A percentile compares a stretch with the other conserved stretches of the same genome.
phyloP scores from a whole-genome alignment of 2,888 invertebrate species.

The Caenorhabditis sulstoni region DNA sequence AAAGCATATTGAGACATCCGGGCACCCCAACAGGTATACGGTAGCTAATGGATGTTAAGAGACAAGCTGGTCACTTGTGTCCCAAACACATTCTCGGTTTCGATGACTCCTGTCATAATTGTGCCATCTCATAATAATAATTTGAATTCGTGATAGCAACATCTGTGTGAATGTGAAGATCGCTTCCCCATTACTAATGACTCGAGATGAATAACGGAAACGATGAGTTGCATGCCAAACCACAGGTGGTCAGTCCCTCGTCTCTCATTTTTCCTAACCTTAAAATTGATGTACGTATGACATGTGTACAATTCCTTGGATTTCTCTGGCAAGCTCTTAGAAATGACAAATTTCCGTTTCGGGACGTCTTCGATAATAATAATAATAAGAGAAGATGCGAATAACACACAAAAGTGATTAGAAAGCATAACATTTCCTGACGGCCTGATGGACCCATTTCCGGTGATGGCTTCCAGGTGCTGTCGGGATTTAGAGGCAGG shows the following conservation, averaged over 20 bases:
- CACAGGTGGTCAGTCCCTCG: slow-evolving; percentile 39
- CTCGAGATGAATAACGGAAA: slow-evolving; percentile 32
- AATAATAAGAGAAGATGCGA: slow-evolving; percentile 44
- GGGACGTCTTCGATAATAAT: slow-evolving; percentile 47
- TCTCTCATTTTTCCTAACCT: background rate
- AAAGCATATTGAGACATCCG: slow-evolving; percentile 53
- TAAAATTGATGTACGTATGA: slow-evolving; percentile 37
- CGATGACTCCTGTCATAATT: slow-evolving; percentile 39
- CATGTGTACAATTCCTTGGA: slow-evolving; percentile 42
- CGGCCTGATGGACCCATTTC: slow-evolving; percentile 55
- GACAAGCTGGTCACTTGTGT: background rate
- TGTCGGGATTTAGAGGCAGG: slow-evolving; percentile 19
- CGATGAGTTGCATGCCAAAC: slow-evolving; percentile 44
- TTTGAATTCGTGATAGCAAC: slow-evolving; percentile 57
- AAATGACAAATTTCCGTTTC: slow-evolving; percentile 57
- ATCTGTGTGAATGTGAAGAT: slow-evolving; percentile 37
- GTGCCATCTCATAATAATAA: slow-evolving; percentile 45
- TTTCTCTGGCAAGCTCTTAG: slow-evolving; percentile 34
- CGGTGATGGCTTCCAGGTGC: slow-evolving; percentile 56
- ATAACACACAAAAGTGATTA: slow-evolving; percentile 60
- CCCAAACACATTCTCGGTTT: slow-evolving; percentile 25
- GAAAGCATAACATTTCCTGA: slow-evolving; percentile 56
- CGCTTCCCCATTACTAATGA: slow-evolving; percentile 39
- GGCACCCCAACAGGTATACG: slow-evolving; percentile 47
- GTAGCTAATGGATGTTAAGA: slow-evolving; percentile 41